phyloP scores from a whole-genome alignment of 2,113 vertebrate genomes.

The Hydrolagus affinis region DNA sequence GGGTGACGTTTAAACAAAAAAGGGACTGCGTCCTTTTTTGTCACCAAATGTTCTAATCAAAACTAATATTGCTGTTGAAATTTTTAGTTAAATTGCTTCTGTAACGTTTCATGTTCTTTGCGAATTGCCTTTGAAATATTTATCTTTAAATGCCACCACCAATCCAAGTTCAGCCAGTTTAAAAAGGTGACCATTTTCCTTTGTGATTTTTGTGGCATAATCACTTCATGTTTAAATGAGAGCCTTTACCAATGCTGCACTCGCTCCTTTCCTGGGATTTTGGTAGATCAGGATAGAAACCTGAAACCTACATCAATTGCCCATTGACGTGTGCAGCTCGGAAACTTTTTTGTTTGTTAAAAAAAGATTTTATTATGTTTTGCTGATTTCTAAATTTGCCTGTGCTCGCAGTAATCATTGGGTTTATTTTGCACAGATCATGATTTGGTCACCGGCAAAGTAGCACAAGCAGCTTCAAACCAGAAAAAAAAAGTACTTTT shows the following conservation, averaged over 20 bases:
- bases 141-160: not conserved
- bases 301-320: not conserved
- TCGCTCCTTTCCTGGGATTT: not conserved
- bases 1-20: not conserved
- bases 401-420: not conserved
- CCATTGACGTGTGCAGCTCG: not conserved
- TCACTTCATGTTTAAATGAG: not conserved
- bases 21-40: not conserved
- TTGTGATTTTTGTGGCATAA: not conserved
- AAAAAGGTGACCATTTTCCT: constrained; percentile 7
- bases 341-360: too few relatives aligned
- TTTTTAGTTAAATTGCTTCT: not conserved
- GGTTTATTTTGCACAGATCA: not conserved
- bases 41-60: not conserved
- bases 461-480: not conserved
- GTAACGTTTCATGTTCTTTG: not conserved
- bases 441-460: not conserved
- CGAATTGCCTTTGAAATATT: not conserved
- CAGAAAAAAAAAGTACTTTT: too few relatives aligned
- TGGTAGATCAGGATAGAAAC: not conserved
- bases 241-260: not conserved
- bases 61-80: not conserved
- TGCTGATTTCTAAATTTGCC: not conserved
- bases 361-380: constrained; percentile 19
- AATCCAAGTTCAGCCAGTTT: not conserved